Evolutionary conservation across 2,113 vertebrate species (phyloP).

Genomic region (Polypterus senegalus): DNA sequence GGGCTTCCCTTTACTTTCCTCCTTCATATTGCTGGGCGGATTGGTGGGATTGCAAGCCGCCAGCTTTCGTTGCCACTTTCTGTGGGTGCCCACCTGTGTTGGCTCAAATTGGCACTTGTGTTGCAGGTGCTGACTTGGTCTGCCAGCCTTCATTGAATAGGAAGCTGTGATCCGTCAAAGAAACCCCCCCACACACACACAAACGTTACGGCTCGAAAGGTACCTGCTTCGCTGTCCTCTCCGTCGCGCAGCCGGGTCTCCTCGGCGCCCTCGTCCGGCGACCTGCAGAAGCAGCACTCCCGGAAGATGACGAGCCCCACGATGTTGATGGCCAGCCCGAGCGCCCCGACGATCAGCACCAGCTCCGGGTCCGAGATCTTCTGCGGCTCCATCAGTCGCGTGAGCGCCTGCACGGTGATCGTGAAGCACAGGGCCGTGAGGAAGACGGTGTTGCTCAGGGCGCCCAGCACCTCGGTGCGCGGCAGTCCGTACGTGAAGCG

Average conservation of each 20-base stretch:
- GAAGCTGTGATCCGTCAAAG: too few relatives aligned
- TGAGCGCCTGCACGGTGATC: slow-evolving; percentile 54
- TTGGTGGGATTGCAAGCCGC: too few relatives aligned
- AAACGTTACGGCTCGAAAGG: too few relatives aligned
- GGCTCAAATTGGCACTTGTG: too few relatives aligned
- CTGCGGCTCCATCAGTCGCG: slow-evolving; percentile 49
- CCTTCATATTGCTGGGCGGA: too few relatives aligned
- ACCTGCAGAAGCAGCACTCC: slow-evolving; percentile 38
- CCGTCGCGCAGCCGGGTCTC: slow-evolving; percentile 4
- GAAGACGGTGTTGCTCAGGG: slow-evolving; percentile 67
- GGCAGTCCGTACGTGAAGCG: slow-evolving; percentile 52
- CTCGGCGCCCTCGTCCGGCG: neutral
- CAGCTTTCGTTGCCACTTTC: too few relatives aligned
- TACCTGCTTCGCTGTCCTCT: slow-evolving; percentile 53
- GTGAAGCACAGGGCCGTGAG: slow-evolving; percentile 57
- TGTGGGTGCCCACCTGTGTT: too few relatives aligned
- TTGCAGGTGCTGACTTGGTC: too few relatives aligned
- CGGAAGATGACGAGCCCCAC: slow-evolving; percentile 67
- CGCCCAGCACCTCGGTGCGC: slow-evolving; percentile 67
- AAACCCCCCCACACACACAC: too few relatives aligned
- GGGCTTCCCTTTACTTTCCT: too few relatives aligned
- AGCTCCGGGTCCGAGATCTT: slow-evolving; percentile 46
- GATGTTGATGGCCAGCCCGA: slow-evolving; percentile 65
- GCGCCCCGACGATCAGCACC: slow-evolving; percentile 61
- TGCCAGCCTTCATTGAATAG: too few relatives aligned